A percentile compares a stretch with the other conserved stretches of the same genome.
These are phyloP conservation scores for Rhimphoctona megacephalus DNA, from an alignment of 2,888 invertebrate species.

Conservation along the genomic window DNA sequence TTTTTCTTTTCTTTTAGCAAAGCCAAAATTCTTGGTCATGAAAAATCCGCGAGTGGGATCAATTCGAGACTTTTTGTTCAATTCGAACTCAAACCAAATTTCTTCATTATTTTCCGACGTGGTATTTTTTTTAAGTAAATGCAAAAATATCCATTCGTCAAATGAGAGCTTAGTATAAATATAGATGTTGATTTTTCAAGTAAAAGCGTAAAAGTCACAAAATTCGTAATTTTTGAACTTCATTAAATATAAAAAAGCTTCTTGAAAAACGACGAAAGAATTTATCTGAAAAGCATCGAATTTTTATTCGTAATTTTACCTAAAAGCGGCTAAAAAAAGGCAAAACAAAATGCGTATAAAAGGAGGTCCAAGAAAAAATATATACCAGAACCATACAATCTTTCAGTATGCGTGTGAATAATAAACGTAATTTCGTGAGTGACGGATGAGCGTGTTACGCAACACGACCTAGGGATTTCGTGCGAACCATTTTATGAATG, in stretches of 20 bases:
- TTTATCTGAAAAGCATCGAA: not conserved
- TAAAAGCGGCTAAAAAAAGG: not conserved
- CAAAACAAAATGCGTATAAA: not conserved
- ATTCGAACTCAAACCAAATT: no score
- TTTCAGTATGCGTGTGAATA: slow-evolving; percentile 44
- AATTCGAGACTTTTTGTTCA: not conserved
- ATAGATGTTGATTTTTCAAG: no score
- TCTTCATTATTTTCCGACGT: not conserved
- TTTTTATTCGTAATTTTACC: not conserved
- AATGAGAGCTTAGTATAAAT: no score
- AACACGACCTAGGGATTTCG: slow-evolving; percentile 27
- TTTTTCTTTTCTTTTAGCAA: not conserved
- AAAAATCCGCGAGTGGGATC: not conserved
- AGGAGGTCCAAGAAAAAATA: not conserved
- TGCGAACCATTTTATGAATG: slow-evolving; percentile 40
- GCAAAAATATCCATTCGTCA: not conserved
- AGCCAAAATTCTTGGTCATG: not conserved
- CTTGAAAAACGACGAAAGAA: not conserved
- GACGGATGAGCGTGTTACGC: slow-evolving; percentile 49
- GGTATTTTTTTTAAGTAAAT: not conserved
- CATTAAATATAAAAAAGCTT: not conserved
- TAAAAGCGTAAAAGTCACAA: no score
- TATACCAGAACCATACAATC: slow-evolving; percentile 20
- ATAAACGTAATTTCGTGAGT: slow-evolving; percentile 51
- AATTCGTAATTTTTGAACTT: not conserved